Conservation (phyloP, 2,113 vertebrate genomes). For the Varanus salvator region DNA sequence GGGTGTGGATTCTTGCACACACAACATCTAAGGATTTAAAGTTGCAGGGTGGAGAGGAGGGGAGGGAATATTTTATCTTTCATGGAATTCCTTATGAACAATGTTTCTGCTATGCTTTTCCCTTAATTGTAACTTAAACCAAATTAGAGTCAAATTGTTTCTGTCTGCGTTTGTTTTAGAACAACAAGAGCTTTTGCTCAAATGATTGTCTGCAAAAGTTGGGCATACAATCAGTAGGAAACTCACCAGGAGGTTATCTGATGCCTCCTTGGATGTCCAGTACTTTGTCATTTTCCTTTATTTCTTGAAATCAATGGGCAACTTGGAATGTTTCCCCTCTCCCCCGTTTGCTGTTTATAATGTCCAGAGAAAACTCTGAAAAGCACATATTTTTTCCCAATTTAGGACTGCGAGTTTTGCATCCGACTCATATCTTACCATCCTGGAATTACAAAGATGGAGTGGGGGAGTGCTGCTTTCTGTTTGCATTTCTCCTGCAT, state of each 20-base stretch:
- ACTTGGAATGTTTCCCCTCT: background rate
- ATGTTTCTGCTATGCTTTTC: background rate
- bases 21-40: conserved; percentile 6
- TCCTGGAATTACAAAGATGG: background rate
- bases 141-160: conserved; percentile 40
- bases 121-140: conserved; percentile 22
- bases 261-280: background rate
- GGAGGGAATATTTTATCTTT: conserved; percentile 3
- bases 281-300: conserved; percentile 2
- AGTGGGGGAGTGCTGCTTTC: background rate
- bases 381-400: background rate
- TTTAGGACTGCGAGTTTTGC: background rate
- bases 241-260: conserved; percentile 1
- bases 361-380: background rate
- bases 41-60: background rate
- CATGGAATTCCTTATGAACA: conserved; percentile 3
- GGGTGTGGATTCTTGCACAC: conserved; percentile 13
- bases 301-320: conserved; percentile 9
- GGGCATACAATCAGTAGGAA: conserved; percentile 19
- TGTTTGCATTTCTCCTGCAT: background rate
- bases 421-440: background rate
- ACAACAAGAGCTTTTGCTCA: conserved; percentile 19
- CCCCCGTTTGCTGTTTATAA: background rate
- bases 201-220: conserved; percentile 15
- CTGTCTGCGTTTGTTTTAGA: conserved; percentile 43